A percentile compares a stretch with the other conserved stretches of the same genome.
Conservation (phyloP, 2,797 vertebrate species). For the Denticeps clupeoides region DNA sequence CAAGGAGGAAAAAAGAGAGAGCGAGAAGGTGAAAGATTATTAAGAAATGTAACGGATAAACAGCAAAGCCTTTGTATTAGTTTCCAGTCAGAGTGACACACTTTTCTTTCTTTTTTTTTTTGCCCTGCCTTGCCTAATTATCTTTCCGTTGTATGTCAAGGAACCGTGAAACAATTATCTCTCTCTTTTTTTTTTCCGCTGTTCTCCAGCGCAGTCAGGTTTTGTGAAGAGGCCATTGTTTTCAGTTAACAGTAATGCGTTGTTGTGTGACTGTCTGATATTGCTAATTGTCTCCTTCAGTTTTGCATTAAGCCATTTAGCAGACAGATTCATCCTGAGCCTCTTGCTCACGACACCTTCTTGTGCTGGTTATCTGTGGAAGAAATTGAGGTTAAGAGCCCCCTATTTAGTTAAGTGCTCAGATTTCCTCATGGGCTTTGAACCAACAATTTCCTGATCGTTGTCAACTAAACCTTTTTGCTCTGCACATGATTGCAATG, state of each 20-base stretch:
- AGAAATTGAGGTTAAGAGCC: background rate
- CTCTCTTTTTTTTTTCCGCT: too few relatives aligned
- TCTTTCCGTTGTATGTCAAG: conserved; percentile 6
- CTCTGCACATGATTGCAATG: too few relatives aligned
- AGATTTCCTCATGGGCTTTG: background rate
- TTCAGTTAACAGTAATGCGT: conserved; percentile 10
- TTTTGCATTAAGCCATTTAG: background rate
- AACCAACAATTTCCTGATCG: background rate
- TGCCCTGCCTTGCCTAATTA: conserved; percentile 6
- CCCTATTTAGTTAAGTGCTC: background rate
- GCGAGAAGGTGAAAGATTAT: too few relatives aligned
- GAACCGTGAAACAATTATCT: conserved; percentile 9
- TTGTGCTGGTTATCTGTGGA: background rate
- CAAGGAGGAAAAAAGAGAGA: conserved; percentile 8
- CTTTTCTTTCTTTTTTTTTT: too few relatives aligned
- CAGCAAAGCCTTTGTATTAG: too few relatives aligned
- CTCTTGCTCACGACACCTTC: background rate
- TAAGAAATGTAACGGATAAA: too few relatives aligned
- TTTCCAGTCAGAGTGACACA: too few relatives aligned
- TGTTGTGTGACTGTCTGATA: conserved; percentile 5
- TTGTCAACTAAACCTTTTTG: too few relatives aligned
- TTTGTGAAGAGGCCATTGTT: conserved; percentile 10
- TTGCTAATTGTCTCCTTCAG: conserved; percentile 1
- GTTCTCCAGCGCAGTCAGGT: conserved; percentile 4
- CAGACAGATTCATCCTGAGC: background rate